phyloP scores from a whole-genome alignment of 2,113 vertebrate genomes.

The Pantherophis guttatus region DNA sequence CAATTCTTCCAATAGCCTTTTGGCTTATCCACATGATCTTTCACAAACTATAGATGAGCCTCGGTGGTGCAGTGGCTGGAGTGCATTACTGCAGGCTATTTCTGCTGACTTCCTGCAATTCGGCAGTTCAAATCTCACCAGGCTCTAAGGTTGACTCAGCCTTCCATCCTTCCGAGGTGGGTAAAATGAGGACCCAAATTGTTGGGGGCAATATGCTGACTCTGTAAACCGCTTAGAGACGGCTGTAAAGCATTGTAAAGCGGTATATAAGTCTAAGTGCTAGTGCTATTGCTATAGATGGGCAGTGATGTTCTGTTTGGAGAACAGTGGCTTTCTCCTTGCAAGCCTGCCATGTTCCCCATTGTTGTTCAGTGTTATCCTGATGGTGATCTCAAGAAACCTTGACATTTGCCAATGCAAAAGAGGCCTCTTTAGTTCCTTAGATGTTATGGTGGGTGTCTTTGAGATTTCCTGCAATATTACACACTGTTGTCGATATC shows the following conservation, averaged over 20 bases:
- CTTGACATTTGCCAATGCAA: not conserved
- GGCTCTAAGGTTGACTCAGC: no score
- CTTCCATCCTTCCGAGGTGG: no score
- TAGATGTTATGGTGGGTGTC: not conserved
- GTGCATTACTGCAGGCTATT: no score
- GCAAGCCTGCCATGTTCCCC: not conserved
- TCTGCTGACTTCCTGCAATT: no score
- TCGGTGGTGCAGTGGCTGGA: no score
- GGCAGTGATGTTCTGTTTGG: not conserved
- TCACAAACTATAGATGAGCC: not conserved
- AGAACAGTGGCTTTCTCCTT: not conserved
- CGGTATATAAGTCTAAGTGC: no score
- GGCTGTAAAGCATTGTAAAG: no score
- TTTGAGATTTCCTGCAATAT: not conserved
- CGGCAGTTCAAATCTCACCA: no score
- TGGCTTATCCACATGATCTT: not conserved
- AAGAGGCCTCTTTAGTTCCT: not conserved
- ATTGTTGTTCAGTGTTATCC: not conserved
- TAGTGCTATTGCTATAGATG: not conserved
- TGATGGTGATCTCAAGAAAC: not conserved
- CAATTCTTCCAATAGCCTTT: not conserved
- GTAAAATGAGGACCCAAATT: no score
- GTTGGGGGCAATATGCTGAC: no score
- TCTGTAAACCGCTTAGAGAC: no score
- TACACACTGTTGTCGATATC: not conserved